phyloP scores from a whole-genome alignment of 1,140 invertebrate genomes.

The Wasmannia auropunctata region DNA sequence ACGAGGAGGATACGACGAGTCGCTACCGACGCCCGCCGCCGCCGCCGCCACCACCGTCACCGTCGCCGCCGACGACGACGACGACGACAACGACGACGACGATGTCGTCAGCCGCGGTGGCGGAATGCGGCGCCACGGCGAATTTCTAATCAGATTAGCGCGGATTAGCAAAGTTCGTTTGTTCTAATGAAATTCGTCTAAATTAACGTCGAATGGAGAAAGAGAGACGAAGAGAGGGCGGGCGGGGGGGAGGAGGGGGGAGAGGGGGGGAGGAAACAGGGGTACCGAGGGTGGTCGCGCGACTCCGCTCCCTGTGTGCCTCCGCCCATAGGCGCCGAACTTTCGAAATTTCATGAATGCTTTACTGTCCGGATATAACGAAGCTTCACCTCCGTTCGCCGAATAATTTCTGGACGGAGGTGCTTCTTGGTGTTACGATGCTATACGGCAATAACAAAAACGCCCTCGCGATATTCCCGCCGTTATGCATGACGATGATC shows the following conservation, averaged over 20 bases:
- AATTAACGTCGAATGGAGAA: constrained; percentile 75
- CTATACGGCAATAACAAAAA: not conserved
- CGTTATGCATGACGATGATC: not conserved
- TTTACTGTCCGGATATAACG: constrained; percentile 36
- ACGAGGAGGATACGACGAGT: constrained; percentile 50
- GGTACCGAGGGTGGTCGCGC: not conserved
- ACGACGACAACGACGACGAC: constrained; percentile 33
- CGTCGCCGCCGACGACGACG: constrained; percentile 35
- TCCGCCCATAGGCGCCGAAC: constrained; percentile 54
- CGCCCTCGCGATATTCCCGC: not conserved
- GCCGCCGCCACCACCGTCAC: not conserved
- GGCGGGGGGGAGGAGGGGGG: not conserved
- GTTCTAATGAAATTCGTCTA: constrained; percentile 86
- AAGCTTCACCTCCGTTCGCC: constrained; percentile 2
- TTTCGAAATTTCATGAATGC: constrained; percentile 41
- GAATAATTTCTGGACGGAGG: not conserved
- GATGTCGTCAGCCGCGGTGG: constrained; percentile 62
- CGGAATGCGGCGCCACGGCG: constrained; percentile 78
- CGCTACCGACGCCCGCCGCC: constrained; percentile 46
- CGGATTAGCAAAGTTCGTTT: constrained; percentile 86
- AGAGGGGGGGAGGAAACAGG: not conserved
- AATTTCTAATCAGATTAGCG: constrained; percentile 86
- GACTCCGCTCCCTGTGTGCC: constrained; percentile 21
- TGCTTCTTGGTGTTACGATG: no score
- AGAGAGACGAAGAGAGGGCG: constrained; percentile 40